Percentiles rank a stretch among this genome's conserved stretches.
phyloP scores from a whole-genome alignment of 2,888 invertebrate species.

The Parnassius apollo region DNA sequence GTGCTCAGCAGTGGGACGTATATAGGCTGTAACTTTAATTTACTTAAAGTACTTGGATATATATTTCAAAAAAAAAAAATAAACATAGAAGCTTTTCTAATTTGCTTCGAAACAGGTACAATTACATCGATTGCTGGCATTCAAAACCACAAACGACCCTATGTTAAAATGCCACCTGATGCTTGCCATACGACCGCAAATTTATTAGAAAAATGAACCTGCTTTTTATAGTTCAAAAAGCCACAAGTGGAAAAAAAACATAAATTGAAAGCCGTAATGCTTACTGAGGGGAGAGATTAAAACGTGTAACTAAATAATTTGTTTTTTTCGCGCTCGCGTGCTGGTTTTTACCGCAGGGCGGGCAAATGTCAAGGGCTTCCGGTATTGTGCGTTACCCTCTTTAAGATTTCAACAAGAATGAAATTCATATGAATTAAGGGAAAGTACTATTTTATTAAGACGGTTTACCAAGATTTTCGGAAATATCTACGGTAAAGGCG shows the following conservation, averaged over 20 bases:
- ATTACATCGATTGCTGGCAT: neutral
- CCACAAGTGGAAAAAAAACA: conserved; percentile 33
- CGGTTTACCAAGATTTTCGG: too few relatives aligned
- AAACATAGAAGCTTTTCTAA: too few relatives aligned
- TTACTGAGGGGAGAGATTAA: conserved; percentile 52
- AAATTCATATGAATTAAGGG: conserved; percentile 7
- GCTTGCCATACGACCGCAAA: conserved; percentile 12
- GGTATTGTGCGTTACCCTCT: conserved; percentile 57
- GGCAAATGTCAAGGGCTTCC: conserved; percentile 67
- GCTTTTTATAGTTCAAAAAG: conserved; percentile 20
- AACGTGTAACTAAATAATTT: conserved; percentile 65
- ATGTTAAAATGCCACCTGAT: conserved; percentile 8
- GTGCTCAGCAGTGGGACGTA: too few relatives aligned
- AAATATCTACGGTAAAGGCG: too few relatives aligned
- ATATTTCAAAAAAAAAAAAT: too few relatives aligned
- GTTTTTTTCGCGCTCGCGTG: conserved; percentile 70
- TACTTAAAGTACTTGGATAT: too few relatives aligned
- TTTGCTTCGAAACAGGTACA: too few relatives aligned
- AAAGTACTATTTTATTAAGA: too few relatives aligned
- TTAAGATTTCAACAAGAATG: conserved; percentile 41
- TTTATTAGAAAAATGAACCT: conserved; percentile 7
- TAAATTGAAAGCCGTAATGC: conserved; percentile 36
- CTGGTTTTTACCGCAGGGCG: conserved; percentile 50
- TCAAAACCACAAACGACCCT: conserved; percentile 17
- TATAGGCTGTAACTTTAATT: too few relatives aligned